These are phyloP conservation scores for Halesus radiatus DNA, from an alignment of 1,140 invertebrate genomes.

Conservation along the genomic window DNA sequence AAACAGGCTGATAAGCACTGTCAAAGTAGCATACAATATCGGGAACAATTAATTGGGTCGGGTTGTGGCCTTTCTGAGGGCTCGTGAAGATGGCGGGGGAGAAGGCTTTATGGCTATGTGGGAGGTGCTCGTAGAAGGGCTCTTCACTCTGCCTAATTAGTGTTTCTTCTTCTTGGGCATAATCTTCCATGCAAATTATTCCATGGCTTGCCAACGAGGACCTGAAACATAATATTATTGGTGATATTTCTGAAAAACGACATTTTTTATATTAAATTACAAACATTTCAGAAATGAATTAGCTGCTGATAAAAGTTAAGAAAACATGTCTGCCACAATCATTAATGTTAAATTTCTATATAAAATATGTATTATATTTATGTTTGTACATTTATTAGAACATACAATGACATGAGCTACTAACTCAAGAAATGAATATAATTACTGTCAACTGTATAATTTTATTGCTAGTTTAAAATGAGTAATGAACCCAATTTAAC, in stretches of 20 bases:
- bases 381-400: too few species aligned
- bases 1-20: neutral
- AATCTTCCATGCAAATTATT: constrained; percentile 1
- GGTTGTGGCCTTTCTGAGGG: neutral
- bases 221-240: neutral
- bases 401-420: too few species aligned
- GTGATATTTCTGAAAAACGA: neutral
- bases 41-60: neutral
- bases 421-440: too few species aligned
- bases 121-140: neutral
- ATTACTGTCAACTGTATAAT: too few species aligned
- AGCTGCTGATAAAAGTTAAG: too few species aligned
- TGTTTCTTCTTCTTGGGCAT: constrained; percentile 6
- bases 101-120: neutral
- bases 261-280: too few species aligned
- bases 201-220: neutral
- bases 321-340: too few species aligned
- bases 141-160: constrained; percentile 1
- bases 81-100: neutral
- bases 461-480: too few species aligned
- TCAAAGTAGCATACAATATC: neutral
- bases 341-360: too few species aligned
- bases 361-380: too few species aligned
- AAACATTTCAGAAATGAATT: too few species aligned
- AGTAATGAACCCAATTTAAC: too few species aligned